Percentiles rank a stretch among this genome's conserved stretches.
These are phyloP conservation scores for Eupleurogrammus muticus DNA, from an alignment of 2,797 vertebrate genomes.

Conservation along the genomic window DNA sequence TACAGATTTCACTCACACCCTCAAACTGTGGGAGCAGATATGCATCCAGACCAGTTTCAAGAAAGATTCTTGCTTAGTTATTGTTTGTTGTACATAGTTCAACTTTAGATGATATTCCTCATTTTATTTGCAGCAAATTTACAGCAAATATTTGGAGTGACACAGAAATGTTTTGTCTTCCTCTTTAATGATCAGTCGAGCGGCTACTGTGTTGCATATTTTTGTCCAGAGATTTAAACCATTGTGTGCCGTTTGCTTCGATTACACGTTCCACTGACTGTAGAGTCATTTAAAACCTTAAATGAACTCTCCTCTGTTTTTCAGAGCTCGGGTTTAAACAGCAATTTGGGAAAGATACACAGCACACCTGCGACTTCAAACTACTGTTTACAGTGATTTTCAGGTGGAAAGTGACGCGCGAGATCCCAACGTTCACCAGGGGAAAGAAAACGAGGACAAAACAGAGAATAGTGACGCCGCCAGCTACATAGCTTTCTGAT, in stretches of 20 bases:
- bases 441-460: neutral
- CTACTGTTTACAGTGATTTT: neutral
- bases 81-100: neutral
- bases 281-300: neutral
- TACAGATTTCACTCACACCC: too few relatives aligned
- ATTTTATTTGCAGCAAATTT: neutral
- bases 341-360: neutral
- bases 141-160: slow-evolving; percentile 3
- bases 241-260: neutral
- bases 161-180: slow-evolving; percentile 6
- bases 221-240: slow-evolving; percentile 11
- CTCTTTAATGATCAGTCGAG: slow-evolving; percentile 31
- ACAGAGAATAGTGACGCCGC: neutral
- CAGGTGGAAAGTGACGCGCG: neutral
- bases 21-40: too few relatives aligned
- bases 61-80: too few relatives aligned
- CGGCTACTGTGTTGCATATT: slow-evolving; percentile 41
- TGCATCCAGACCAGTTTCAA: too few relatives aligned
- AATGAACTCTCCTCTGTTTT: neutral
- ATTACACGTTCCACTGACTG: slow-evolving; percentile 5
- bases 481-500: neutral
- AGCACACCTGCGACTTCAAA: neutral
- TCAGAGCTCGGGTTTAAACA: neutral
- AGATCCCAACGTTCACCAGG: neutral
- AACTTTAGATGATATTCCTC: neutral